Percentiles rank a stretch among this genome's conserved stretches.
phyloP scores from a whole-genome alignment of 2,113 vertebrate species.

The Nycticebus coucang region DNA sequence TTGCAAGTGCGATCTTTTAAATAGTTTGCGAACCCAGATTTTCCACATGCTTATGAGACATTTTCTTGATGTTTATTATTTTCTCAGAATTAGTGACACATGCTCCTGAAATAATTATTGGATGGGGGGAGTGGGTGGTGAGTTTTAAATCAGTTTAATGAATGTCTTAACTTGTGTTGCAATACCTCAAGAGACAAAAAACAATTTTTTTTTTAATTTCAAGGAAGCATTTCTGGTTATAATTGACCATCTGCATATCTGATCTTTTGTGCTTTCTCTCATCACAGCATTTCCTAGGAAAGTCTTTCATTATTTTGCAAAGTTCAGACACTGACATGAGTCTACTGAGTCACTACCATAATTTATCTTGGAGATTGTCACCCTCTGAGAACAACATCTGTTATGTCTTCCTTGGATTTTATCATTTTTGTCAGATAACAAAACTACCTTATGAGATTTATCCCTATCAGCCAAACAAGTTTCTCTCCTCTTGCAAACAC shows the following conservation, averaged over 20 bases:
- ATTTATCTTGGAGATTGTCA: background rate
- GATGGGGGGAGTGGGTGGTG: background rate
- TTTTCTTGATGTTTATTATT: background rate
- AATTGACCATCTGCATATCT: background rate
- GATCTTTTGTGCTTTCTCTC: background rate
- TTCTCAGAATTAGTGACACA: background rate
- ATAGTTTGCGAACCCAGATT: background rate
- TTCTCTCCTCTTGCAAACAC: background rate
- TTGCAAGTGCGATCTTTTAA: background rate
- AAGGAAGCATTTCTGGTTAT: background rate
- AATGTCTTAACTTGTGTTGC: background rate
- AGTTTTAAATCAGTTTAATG: background rate
- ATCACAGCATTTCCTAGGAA: background rate
- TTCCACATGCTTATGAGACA: background rate
- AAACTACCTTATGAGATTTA: background rate
- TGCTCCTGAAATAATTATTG: background rate
- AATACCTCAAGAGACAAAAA: background rate
- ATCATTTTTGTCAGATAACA: slow-evolving; percentile 3
- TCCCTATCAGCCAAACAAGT: background rate
- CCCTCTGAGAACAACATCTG: background rate
- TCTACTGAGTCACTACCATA: background rate
- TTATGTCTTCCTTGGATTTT: background rate
- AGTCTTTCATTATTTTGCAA: slow-evolving; percentile 28
- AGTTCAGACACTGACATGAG: background rate
- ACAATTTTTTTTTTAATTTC: slow-evolving; percentile 30